These are phyloP conservation scores for Melanerpes aurifrons DNA, from an alignment of 2,113 vertebrate genomes.

Conservation along the genomic window DNA sequence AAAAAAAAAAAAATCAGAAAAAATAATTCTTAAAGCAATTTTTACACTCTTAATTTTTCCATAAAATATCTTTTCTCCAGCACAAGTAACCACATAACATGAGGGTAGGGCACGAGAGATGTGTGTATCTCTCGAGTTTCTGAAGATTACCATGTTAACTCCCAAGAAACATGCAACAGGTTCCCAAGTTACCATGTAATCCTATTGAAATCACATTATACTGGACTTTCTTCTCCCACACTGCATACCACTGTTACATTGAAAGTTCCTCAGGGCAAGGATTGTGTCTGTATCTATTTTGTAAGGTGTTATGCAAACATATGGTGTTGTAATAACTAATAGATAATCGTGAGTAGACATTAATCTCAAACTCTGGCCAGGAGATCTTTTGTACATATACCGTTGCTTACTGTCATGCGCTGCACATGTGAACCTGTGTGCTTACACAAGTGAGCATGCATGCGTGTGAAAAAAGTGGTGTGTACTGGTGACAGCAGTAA, in stretches of 20 bases:
- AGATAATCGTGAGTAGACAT: slow-evolving; percentile 30
- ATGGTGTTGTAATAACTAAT: slow-evolving; percentile 11
- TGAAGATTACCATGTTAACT: neutral
- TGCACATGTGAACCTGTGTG: rapidly evolving
- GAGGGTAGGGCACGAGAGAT: neutral
- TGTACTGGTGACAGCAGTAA: neutral
- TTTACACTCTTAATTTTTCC: slow-evolving; percentile 2
- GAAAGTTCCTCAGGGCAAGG: slow-evolving; percentile 37
- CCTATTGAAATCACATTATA: slow-evolving; percentile 4
- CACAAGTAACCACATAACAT: neutral
- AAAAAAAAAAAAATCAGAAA: slow-evolving; percentile 25
- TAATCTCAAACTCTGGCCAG: neutral
- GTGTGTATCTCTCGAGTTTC: neutral
- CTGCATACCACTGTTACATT: neutral
- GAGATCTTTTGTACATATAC: neutral
- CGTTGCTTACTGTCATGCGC: neutral
- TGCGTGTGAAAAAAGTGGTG: neutral
- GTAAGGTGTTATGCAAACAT: slow-evolving; percentile 47
- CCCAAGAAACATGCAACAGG: neutral
- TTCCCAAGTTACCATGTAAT: neutral
- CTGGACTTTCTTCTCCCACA: slow-evolving; percentile 30
- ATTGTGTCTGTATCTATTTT: slow-evolving; percentile 28
- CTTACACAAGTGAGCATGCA: neutral
- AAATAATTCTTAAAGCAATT: slow-evolving; percentile 42
- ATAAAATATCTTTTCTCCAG: slow-evolving; percentile 16